These are phyloP conservation scores for Jordanella pulchra DNA, from an alignment of 2,797 vertebrate genomes.

Conservation along the genomic window DNA sequence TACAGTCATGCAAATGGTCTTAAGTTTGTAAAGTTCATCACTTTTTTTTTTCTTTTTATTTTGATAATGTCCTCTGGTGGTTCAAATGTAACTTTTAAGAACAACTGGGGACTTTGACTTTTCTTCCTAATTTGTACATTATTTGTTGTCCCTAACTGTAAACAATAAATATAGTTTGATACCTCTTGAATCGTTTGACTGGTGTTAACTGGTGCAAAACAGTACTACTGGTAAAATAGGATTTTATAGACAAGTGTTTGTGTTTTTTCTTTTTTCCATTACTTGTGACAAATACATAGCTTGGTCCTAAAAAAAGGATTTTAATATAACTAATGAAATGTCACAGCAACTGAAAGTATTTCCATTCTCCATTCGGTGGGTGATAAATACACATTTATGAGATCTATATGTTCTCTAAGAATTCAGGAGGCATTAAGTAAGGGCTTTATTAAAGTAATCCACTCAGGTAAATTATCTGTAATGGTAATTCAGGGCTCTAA, in stretches of 20 bases:
- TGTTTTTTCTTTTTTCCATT: not conserved
- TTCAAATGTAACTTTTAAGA: constrained; percentile 33
- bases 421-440: not conserved
- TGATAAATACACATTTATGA: not conserved
- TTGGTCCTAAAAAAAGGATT: not conserved
- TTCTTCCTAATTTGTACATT: constrained; percentile 71
- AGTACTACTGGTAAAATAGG: not conserved
- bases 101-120: constrained; percentile 34
- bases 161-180: constrained; percentile 86
- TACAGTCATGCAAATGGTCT: constrained; percentile 27
- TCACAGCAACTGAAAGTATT: not conserved
- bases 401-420: not conserved
- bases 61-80: constrained; percentile 29
- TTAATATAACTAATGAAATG: not conserved
- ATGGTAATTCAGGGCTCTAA: not conserved
- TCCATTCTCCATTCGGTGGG: not conserved
- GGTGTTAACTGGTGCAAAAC: not conserved
- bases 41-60: constrained; percentile 6
- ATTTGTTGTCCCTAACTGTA: constrained; percentile 81
- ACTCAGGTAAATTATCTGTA: not conserved
- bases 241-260: not conserved
- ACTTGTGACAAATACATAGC: not conserved
- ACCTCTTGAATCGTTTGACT: constrained; percentile 49
- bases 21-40: constrained; percentile 29
- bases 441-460: too few relatives aligned